Evolutionary conservation across 1,140 invertebrate genomes (phyloP).

Genomic region (Gonatopus flavifemur): DNA sequence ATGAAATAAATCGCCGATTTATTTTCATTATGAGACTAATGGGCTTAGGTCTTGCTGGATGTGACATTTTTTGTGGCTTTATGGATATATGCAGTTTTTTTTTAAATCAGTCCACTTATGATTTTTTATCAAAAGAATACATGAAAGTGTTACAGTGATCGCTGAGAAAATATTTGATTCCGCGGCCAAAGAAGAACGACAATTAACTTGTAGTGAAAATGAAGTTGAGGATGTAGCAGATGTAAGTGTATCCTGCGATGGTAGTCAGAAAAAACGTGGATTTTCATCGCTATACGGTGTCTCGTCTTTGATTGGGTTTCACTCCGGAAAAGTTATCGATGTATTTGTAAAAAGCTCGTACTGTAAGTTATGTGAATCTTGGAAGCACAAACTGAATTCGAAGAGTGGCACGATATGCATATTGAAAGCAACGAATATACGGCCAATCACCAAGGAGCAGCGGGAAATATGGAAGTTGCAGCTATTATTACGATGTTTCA

Average conservation of each 20-base stretch:
- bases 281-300: background rate
- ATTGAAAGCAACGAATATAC: background rate
- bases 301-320: background rate
- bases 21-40: no score
- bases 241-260: background rate
- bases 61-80: no score
- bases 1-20: no score
- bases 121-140: background rate
- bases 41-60: no score
- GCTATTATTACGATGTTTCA: background rate
- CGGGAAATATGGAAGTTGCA: background rate
- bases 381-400: constrained; percentile 2
- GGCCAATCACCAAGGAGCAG: background rate
- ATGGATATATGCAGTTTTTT: no score
- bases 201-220: background rate
- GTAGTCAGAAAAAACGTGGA: background rate
- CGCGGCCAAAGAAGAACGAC: background rate
- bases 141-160: background rate
- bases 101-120: no score
- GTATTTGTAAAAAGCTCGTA: background rate
- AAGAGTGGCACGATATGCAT: background rate
- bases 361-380: constrained; percentile 4
- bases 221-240: background rate
- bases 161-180: background rate
- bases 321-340: background rate